phyloP scores from a whole-genome alignment of 2,113 vertebrate genomes.

The Aegithalos caudatus region DNA sequence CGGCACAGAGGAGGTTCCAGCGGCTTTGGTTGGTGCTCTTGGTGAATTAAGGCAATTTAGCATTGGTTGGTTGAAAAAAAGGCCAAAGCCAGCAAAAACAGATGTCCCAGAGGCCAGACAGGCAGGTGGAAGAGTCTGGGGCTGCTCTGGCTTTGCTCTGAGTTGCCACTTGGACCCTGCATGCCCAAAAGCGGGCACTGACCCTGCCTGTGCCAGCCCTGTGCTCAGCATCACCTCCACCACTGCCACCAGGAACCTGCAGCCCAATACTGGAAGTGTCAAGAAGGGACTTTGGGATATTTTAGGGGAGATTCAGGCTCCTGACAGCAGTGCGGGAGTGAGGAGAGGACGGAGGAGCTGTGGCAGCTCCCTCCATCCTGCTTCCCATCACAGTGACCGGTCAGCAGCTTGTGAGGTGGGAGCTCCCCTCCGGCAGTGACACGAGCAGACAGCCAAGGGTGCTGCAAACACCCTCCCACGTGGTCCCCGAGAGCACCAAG shows the following conservation, averaged over 20 bases:
- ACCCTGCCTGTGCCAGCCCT: not conserved
- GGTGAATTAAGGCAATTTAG: conserved; percentile 52
- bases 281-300: not conserved
- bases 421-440: not conserved
- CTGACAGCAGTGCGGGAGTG: not conserved
- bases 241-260: not conserved
- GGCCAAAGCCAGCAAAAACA: not conserved
- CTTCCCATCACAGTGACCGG: conserved; percentile 59
- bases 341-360: accelerated
- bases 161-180: not conserved
- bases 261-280: not conserved
- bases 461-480: accelerated
- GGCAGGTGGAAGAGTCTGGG: not conserved
- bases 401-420: conserved; percentile 7
- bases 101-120: not conserved
- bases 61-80: not conserved
- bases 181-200: not conserved
- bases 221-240: not conserved
- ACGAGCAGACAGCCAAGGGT: not conserved
- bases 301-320: not conserved
- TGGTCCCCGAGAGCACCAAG: not conserved
- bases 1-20: not conserved
- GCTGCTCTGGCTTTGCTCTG: not conserved
- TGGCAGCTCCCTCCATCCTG: not conserved
- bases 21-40: conserved; percentile 47